Percentiles rank a stretch among this genome's conserved stretches.
Conservation (phyloP, 64 coral and sea anemone species). For the Porites australiensis region DNA sequence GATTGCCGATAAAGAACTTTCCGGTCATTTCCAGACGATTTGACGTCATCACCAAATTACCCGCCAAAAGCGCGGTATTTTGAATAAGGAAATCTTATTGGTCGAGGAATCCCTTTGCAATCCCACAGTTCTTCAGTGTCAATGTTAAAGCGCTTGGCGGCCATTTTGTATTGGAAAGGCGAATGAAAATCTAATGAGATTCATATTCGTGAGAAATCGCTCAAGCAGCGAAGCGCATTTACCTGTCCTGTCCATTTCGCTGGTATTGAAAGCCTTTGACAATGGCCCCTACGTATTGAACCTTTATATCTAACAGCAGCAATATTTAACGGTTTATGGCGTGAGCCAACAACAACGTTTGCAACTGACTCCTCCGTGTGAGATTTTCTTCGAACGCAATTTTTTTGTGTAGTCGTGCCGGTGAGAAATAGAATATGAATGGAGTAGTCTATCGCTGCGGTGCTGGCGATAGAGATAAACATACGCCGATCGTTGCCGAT, state of each 20-base stretch:
- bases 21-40: slow-evolving; percentile 44
- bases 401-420: slow-evolving; percentile 19
- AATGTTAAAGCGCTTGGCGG: neutral
- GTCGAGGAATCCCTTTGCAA: neutral
- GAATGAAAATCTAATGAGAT: slow-evolving; percentile 34
- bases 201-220: slow-evolving; percentile 26
- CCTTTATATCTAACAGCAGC: neutral
- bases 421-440: slow-evolving; percentile 36
- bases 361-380: neutral
- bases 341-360: slow-evolving; percentile 4
- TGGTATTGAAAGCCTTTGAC: slow-evolving; percentile 43
- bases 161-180: slow-evolving; percentile 54
- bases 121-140: slow-evolving; percentile 2
- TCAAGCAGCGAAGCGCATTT: slow-evolving; percentile 46
- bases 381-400: neutral
- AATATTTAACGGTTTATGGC: slow-evolving; percentile 11
- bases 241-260: slow-evolving; percentile 65
- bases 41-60: slow-evolving; percentile 10
- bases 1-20: neutral
- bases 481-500: neutral
- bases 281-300: slow-evolving; percentile 14
- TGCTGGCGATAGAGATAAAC: slow-evolving; percentile 21
- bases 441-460: slow-evolving; percentile 29
- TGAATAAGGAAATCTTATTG: slow-evolving; percentile 2
- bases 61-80: slow-evolving; percentile 32